These are phyloP conservation scores for Adoxophyes honmai DNA, from an alignment of 1,140 invertebrate species.

Conservation along the genomic window DNA sequence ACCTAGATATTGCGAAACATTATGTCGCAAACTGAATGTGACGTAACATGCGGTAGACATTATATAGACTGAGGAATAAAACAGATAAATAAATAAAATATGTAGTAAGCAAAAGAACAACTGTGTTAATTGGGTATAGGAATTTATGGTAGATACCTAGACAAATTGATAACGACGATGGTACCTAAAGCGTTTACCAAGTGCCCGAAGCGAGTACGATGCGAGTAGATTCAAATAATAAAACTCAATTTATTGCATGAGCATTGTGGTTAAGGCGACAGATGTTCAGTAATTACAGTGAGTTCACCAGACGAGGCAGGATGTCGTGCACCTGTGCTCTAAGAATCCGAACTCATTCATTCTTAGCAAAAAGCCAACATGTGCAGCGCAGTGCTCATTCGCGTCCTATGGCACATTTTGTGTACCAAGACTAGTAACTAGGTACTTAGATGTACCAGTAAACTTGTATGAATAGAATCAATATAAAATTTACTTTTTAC, in stretches of 20 bases:
- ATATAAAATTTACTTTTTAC: not conserved
- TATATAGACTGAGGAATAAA: constrained; percentile 11
- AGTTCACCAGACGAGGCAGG: constrained; percentile 43
- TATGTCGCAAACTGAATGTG: not conserved
- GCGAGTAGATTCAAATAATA: constrained; percentile 10
- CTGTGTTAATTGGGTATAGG: not conserved
- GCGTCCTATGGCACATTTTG: not conserved
- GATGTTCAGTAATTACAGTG: constrained; percentile 55
- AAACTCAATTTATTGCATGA: constrained; percentile 12
- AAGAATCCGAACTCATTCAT: constrained; percentile 36
- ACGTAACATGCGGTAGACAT: not conserved
- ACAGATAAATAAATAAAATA: too few relatives aligned
- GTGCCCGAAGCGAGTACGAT: not conserved
- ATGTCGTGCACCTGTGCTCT: constrained; percentile 61
- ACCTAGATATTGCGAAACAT: not conserved
- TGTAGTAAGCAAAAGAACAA: not conserved
- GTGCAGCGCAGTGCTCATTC: not conserved
- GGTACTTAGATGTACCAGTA: too few relatives aligned
- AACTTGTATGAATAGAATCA: too few relatives aligned
- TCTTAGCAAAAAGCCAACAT: constrained; percentile 43
- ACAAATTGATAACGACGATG: too few relatives aligned
- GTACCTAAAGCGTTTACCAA: too few relatives aligned
- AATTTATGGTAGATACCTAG: too few relatives aligned
- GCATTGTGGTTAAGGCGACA: constrained; percentile 12
- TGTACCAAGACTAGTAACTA: too few relatives aligned